These are phyloP conservation scores for Brenthis hecate DNA, from an alignment of 2,888 invertebrate species.

Conservation along the genomic window DNA sequence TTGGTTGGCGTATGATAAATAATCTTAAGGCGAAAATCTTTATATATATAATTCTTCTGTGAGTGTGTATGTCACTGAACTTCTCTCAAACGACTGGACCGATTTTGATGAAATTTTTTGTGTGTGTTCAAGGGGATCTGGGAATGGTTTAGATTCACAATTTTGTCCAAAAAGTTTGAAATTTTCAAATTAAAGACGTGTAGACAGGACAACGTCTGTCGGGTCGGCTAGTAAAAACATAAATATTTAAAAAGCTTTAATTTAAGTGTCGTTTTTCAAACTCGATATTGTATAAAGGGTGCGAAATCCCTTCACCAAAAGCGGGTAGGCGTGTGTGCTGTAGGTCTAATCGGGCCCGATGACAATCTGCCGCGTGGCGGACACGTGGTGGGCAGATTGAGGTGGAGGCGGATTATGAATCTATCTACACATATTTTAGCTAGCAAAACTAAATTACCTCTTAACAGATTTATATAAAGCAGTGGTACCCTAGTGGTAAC, in stretches of 20 bases:
- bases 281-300: conserved; percentile 16
- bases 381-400: conserved; percentile 50
- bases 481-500: too few relatives aligned
- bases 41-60: too few relatives aligned
- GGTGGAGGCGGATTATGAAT: conserved; percentile 24
- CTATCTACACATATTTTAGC: conserved; percentile 13
- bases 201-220: too few relatives aligned
- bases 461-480: neutral
- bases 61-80: too few relatives aligned
- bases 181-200: too few relatives aligned
- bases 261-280: conserved; percentile 14
- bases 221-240: too few relatives aligned
- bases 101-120: too few relatives aligned
- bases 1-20: neutral
- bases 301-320: conserved; percentile 52
- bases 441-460: neutral
- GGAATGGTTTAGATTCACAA: too few relatives aligned
- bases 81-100: too few relatives aligned
- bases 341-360: conserved; percentile 73
- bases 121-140: too few relatives aligned
- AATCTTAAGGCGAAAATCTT: neutral
- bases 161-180: too few relatives aligned
- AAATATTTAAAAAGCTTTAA: conserved; percentile 7
- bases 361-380: conserved; percentile 69
- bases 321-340: conserved; percentile 74